These are phyloP conservation scores for Carassius carassius DNA, from an alignment of 2,113 vertebrate genomes.

Conservation along the genomic window DNA sequence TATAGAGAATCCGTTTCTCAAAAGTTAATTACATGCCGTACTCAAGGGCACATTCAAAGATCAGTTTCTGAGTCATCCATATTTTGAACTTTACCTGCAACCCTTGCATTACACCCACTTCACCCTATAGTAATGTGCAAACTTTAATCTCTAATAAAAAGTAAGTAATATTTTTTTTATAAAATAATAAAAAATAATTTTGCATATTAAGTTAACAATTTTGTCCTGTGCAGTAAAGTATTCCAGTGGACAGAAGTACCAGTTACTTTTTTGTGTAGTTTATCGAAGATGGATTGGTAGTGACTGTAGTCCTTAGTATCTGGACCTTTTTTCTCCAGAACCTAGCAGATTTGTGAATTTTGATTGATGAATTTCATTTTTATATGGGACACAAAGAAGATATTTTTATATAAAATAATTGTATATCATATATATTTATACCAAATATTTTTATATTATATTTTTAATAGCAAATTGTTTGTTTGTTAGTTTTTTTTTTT, in stretches of 20 bases:
- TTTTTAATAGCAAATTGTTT: too few relatives aligned
- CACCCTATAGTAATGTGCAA: neutral
- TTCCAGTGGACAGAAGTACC: too few relatives aligned
- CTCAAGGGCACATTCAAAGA: neutral
- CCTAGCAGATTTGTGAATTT: slow-evolving; percentile 68
- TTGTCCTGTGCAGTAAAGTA: too few relatives aligned
- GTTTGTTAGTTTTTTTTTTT: too few relatives aligned
- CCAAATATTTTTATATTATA: too few relatives aligned
- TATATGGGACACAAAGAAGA: too few relatives aligned
- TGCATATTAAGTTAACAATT: too few relatives aligned
- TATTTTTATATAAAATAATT: too few relatives aligned
- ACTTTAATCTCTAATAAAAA: neutral
- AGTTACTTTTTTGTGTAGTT: slow-evolving; percentile 77
- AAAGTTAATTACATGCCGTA: neutral
- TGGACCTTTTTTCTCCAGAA: slow-evolving; percentile 74
- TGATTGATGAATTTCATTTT: too few relatives aligned
- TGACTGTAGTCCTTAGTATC: slow-evolving; percentile 79
- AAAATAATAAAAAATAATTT: too few relatives aligned
- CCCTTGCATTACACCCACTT: neutral
- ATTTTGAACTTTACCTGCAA: neutral
- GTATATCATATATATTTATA: too few relatives aligned
- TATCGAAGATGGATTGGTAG: slow-evolving; percentile 74
- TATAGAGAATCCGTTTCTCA: neutral
- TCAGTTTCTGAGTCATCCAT: neutral
- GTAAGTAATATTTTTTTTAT: too few relatives aligned